Base-by-base conservation (phyloP, 2,888 invertebrate genomes). In the Troglohyphantes excavatus region DNA sequence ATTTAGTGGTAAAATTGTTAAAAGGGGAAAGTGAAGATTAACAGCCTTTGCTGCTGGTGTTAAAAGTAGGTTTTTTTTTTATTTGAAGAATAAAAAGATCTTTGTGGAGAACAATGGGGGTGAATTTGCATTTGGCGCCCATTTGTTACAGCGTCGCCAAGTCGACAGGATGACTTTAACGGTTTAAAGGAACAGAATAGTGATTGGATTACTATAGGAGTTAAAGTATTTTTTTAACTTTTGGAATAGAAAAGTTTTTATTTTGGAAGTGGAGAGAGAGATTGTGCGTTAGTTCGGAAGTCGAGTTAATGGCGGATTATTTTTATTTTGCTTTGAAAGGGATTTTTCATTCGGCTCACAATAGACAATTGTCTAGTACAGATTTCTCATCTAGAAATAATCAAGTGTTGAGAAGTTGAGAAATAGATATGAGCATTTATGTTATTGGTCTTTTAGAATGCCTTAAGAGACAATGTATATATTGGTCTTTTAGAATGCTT, bases 1-100 rank as follows among this genome's bases (percentile, higher is more conserved):
- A 63, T 83, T 83, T 83, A 72, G 82, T 43, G 82, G 70, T 83
- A 63, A 72, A 83, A 72, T 83, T 83, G 82, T 83, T 65, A 13
- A 72, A 82, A 83, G 61, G 70, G 72, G 72, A 39, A 72, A 59
- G 59, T 27, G 27, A 43, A 83, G 82, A 82, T 82, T 82, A 82
- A 82, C 82, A 70, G 72, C 61, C 23, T 39, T 53, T 68, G 75
- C 11, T 76, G 23, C 19, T 23, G 33, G 23, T 67, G 43, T 23
- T 43, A 61, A 33, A 27, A 21, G 29, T 3, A 11, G n/a, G 0
- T 33, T 39, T 76, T 76, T 63, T 76, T 39, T 61, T 21, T 23
- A 26, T 43, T 26, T 21, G 17, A 9, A 7, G 68, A 29, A 70
- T 46, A 39, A 73, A 73, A 73, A 39, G 70, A 39, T 33, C 33